A percentile compares a stretch with the other conserved stretches of the same genome.
Evolutionary conservation across 2,797 vertebrate species (phyloP).

Genomic region (Melanotaenia parkinsoni): DNA sequence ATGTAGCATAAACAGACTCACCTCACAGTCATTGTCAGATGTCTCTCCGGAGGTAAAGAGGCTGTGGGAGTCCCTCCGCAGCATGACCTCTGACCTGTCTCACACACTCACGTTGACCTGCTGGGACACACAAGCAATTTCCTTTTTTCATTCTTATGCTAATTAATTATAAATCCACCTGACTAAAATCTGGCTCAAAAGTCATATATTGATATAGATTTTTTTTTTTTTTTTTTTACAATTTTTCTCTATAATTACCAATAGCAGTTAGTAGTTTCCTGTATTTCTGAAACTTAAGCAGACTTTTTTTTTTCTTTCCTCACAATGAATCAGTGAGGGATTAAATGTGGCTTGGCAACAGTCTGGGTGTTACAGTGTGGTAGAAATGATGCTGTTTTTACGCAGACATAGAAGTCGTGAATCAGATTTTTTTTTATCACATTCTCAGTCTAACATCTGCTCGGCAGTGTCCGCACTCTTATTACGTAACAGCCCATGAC

Average conservation of each 20-base stretch:
- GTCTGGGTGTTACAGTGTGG: slow-evolving; percentile 3
- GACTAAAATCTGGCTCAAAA: not conserved
- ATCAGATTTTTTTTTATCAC: slow-evolving; percentile 37
- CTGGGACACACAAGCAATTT: not conserved
- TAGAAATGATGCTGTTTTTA: slow-evolving; percentile 15
- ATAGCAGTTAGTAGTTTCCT: too few relatives aligned
- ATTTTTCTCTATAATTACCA: too few relatives aligned
- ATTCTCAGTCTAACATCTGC: slow-evolving; percentile 58
- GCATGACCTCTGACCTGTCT: slow-evolving; percentile 77
- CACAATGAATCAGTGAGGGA: not conserved
- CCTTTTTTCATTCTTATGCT: not conserved
- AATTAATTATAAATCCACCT: not conserved
- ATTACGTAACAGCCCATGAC: slow-evolving; percentile 71
- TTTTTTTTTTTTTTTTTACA: too few relatives aligned
- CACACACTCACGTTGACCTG: slow-evolving; percentile 70
- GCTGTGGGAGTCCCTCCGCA: slow-evolving; percentile 74
- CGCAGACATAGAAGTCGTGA: slow-evolving; percentile 30
- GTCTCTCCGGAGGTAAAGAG: slow-evolving; percentile 80
- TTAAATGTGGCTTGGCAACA: not conserved
- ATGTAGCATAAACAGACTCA: slow-evolving; percentile 43
- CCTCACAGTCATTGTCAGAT: slow-evolving; percentile 82
- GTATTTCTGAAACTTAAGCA: not conserved
- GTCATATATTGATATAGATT: not conserved
- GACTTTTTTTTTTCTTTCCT: not conserved
- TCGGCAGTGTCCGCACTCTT: slow-evolving; percentile 53